phyloP scores from a whole-genome alignment of 2,797 vertebrate species.

The Neosilurus hyrtlii region DNA sequence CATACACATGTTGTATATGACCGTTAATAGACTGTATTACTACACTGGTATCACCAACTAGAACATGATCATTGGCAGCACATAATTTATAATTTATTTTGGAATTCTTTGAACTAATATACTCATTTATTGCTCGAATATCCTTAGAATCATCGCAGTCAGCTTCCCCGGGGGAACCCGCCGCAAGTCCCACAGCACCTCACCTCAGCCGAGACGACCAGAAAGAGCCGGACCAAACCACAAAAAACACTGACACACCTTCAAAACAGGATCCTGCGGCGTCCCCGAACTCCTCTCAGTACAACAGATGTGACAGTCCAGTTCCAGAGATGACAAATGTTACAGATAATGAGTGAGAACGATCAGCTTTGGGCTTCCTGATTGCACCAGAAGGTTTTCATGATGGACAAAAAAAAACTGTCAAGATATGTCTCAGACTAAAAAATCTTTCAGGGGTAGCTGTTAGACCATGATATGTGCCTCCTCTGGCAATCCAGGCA shows the following conservation, averaged over 20 bases:
- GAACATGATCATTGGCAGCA: not conserved
- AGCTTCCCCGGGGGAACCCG: slow-evolving; percentile 38
- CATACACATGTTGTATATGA: not conserved
- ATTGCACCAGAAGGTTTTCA: not conserved
- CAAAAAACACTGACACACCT: slow-evolving; percentile 24
- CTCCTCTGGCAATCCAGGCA: not conserved
- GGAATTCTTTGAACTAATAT: not conserved
- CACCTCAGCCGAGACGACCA: slow-evolving; percentile 30
- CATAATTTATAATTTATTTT: not conserved
- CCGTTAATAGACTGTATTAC: not conserved
- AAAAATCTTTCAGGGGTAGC: not conserved
- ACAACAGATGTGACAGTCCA: slow-evolving; percentile 21
- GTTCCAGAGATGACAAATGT: slow-evolving; percentile 21
- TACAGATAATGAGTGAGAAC: slow-evolving; percentile 38
- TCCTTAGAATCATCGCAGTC: slow-evolving; percentile 54
- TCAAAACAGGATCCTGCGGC: slow-evolving; percentile 45
- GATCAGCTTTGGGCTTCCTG: not conserved
- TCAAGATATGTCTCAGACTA: not conserved
- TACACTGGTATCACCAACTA: not conserved
- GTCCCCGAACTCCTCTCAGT: slow-evolving; percentile 20
- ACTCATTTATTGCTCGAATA: not conserved
- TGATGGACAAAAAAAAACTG: not conserved
- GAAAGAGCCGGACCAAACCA: slow-evolving; percentile 6
- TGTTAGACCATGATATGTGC: not conserved
- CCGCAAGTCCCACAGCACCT: slow-evolving; percentile 44